Base-by-base conservation (phyloP, 2,888 invertebrate species). In the Leptinotarsa peninsularis region DNA sequence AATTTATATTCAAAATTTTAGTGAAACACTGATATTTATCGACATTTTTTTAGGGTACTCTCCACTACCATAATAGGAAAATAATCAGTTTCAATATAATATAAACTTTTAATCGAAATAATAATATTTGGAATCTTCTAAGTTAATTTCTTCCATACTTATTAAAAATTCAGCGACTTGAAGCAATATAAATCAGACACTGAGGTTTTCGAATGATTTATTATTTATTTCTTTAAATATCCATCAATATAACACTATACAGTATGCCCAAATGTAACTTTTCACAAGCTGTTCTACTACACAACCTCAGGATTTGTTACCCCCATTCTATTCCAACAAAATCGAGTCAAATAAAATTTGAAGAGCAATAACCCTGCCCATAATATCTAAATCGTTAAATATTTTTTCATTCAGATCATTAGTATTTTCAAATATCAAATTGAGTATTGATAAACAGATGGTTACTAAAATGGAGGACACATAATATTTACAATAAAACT, bases 221-320 rank as follows among this genome's bases (percentile, higher is more conserved):
- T 71, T 66, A 71, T 63, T 74, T 66, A 71, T 74, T 76, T 74
- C 68, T 66, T 69, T 72, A 67, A 74, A 56, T 78, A 80, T 86
- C 86, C 85, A 87, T 85, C 85, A 85, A 87, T 85, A 80, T 87
- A 86, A 87, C 87, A 85, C 87, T 88, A 87, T 87, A 87, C 87
- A 87, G 78, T 85, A 84, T 84, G 85, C 84, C 80, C 73, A 80
- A 81, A 82, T 75, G 75, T 81, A 84, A 86, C 82, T 82, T 83
- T 80, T 79, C 82, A 80, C 82, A 87, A 86, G 86, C 86, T 81
- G 82, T 81, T 82, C 81, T 83, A 84, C 86, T 86, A 86, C 85
- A 85, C 86, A 86, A 86, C 84, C 85, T 82, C 79, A 80, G 58
- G 71, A 71, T 72, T 33, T 76, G 78, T 80, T 82, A 78, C 79